Evolutionary conservation across 2,113 vertebrate genomes (phyloP), one percentile per base, ranked within the genome.

Genomic region (Garra rufa): DNA sequence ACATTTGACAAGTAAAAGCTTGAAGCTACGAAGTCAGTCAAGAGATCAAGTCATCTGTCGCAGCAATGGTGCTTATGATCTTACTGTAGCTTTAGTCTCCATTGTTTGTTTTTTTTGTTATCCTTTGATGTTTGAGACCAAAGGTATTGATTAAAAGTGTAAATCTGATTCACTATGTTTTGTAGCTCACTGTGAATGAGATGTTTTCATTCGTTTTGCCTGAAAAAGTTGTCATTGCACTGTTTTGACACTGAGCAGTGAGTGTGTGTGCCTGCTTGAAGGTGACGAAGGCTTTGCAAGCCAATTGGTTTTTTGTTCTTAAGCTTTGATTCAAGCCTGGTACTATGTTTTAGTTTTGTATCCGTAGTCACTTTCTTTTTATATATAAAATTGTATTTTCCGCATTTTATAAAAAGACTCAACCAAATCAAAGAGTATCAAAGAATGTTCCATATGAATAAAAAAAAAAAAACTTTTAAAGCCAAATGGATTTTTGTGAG

Each of bases 321-420:
- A 79, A 63, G 61, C 55, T 71, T 41, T 84, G 81, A 83, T 43
- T 34, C 17, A 84, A 80, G 63, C 85, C 80, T 88, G 87, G 89
- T 84, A 90, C 89, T 83, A 85, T 55, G 34, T 86, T 34, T 50
- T 86, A 73, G 79, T 87, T 87, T 86, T 88, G 82, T 85, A 83
- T 74, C 59, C 61, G 30, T 87, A 87, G 81, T 67, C 77, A 46
- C 61, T 75, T 85, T 80, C 81, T 81, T 89, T 87, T 76, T 87
- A 43, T 81, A 38, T 83, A 89, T 87, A 24, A 87, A 90, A 87
- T 81, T 83, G 34, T 89, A 85, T 87, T 91, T 89, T 89, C 83
- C 84, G 75, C 52, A 63, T 91, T 92, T 91, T 91, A 80, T 87
- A 90, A 80, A 67, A 86, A 84, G 83, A 67, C 59, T 87, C 38